A percentile compares a stretch with the other conserved stretches of the same genome.
phyloP scores from a whole-genome alignment of 2,113 vertebrate species.

The Hippopotamus amphibius region DNA sequence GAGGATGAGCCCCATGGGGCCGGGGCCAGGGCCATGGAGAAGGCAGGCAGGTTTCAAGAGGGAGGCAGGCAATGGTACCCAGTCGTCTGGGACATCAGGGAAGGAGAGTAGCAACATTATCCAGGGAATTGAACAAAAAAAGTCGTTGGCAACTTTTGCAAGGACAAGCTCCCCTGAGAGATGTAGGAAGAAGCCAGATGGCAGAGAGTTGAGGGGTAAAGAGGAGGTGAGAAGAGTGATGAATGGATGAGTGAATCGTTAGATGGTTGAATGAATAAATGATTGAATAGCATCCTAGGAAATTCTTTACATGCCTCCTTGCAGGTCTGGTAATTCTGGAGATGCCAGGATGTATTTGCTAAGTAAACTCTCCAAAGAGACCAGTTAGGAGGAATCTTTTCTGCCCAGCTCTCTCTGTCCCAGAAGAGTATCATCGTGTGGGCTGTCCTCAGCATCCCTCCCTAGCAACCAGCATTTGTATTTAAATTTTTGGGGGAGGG shows the following conservation, averaged over 20 bases:
- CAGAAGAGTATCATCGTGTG: neutral
- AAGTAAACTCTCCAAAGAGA: neutral
- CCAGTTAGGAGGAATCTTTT: neutral
- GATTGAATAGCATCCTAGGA: neutral
- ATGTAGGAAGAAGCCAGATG: neutral
- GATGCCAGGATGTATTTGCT: neutral
- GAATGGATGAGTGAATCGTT: neutral
- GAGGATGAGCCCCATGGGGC: neutral
- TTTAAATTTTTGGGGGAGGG: neutral
- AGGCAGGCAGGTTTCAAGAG: neutral
- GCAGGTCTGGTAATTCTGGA: neutral
- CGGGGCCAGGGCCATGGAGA: neutral
- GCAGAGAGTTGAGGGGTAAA: neutral
- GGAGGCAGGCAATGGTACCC: neutral
- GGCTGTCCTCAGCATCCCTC: neutral
- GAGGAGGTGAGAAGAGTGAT: neutral
- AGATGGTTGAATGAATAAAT: neutral
- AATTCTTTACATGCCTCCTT: neutral
- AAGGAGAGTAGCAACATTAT: neutral
- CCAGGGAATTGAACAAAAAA: neutral
- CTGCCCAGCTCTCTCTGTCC: neutral
- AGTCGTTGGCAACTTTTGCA: neutral
- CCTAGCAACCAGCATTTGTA: constrained; percentile 35
- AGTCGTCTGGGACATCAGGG: neutral
- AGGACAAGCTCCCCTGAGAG: neutral